These are phyloP conservation scores for Azorinus chamasolen DNA, from an alignment of 2,888 invertebrate genomes.

Conservation along the genomic window DNA sequence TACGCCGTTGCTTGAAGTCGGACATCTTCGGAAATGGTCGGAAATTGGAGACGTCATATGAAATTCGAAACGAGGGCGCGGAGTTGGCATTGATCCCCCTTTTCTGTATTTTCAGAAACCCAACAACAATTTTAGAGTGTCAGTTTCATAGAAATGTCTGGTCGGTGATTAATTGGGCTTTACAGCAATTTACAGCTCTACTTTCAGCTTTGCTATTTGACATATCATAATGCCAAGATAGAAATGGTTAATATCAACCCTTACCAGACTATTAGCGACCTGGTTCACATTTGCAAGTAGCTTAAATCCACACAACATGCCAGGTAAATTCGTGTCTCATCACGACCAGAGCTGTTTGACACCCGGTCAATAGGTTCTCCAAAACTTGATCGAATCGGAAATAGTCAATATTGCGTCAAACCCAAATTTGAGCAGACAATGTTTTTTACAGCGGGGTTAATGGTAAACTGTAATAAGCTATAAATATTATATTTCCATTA, in stretches of 20 bases:
- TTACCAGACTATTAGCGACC: conserved; percentile 16
- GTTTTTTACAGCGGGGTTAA: too few relatives aligned
- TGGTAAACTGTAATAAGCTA: conserved; percentile 36
- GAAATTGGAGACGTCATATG: conserved; percentile 21
- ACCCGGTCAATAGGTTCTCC: too few relatives aligned
- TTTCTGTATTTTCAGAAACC: conserved; percentile 23
- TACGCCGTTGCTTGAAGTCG: conserved; percentile 16
- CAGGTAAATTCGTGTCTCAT: too few relatives aligned
- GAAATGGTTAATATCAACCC: conserved; percentile 3
- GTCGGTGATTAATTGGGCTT: conserved; percentile 45
- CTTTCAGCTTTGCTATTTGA: conserved; percentile 32
- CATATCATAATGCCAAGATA: conserved; percentile 1
- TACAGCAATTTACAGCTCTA: conserved; percentile 29
- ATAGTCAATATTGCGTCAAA: too few relatives aligned
- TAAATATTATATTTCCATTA: conserved; percentile 27
- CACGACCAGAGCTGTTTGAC: too few relatives aligned
- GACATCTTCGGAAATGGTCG: conserved; percentile 39
- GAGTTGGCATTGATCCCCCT: conserved; percentile 30
- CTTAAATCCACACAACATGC: too few relatives aligned
- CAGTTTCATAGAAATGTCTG: conserved; percentile 38
- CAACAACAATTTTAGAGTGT: conserved; percentile 30
- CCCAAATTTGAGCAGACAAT: too few relatives aligned
- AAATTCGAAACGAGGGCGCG: conserved; percentile 24
- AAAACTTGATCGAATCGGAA: too few relatives aligned
- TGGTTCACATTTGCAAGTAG: too few relatives aligned